phyloP scores from a whole-genome alignment of 2,888 invertebrate species.

The Epirrita christyi region DNA sequence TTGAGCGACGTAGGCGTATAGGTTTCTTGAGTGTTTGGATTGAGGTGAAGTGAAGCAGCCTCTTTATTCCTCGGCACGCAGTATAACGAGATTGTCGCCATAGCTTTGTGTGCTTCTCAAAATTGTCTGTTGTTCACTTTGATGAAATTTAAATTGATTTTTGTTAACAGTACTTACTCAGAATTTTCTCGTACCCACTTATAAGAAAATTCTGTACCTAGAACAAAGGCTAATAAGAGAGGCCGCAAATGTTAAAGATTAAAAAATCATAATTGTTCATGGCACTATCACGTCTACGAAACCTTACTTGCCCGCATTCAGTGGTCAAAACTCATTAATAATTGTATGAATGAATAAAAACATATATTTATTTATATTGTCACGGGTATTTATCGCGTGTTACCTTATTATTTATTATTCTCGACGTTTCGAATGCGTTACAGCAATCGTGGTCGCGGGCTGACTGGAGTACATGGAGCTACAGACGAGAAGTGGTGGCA shows the following conservation, averaged over 20 bases:
- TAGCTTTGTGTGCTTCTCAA: constrained; percentile 19
- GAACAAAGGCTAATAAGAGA: no score
- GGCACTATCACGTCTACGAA: no score
- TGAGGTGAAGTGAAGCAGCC: constrained; percentile 27
- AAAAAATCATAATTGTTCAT: no score
- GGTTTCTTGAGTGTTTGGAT: constrained; percentile 22
- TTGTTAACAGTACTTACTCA: background rate
- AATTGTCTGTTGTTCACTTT: constrained; percentile 18
- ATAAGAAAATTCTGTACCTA: background rate
- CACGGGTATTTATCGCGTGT: no score
- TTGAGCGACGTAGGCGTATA: constrained; percentile 25
- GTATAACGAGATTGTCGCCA: constrained; percentile 23
- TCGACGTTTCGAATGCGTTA: no score
- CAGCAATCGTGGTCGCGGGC: no score
- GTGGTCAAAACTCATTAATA: background rate
- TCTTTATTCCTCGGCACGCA: constrained; percentile 32
- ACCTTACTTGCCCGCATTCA: background rate
- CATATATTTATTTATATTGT: no score
- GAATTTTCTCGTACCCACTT: no score
- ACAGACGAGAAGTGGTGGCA: no score
- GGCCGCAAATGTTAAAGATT: no score
- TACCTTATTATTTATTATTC: no score
- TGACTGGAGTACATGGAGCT: no score
- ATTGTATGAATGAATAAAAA: background rate
- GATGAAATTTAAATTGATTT: constrained; percentile 21